Base-by-base conservation (phyloP, 1,140 invertebrate genomes). In the Zeugodacus cucurbitae region DNA sequence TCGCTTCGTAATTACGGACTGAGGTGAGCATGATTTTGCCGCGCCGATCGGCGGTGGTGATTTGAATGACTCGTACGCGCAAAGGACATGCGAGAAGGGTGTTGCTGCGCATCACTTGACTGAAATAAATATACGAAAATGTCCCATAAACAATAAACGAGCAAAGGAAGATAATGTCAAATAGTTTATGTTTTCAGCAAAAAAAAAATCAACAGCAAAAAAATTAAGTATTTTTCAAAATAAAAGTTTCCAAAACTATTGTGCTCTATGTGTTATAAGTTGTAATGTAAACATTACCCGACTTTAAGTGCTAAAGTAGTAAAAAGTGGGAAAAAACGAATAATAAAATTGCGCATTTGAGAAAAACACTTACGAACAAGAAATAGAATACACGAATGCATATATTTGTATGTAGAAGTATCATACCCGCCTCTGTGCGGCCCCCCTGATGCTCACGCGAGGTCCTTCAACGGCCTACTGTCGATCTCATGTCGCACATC, bases 171-270 rank as follows among this genome's bases (percentile, higher is more conserved):
- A 82, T 82, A 82, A 82, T 29, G 74, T 44, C 74, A 48, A 82
- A 82, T 82, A 22, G 37, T 82, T 82, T 82, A 82, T 29, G 74
- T 48, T 82, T 78, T 26, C 7, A n/a, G n/a, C n/a, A n/a, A n/a
- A n/a, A n/a, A 10, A 22, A 82, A 82, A 54, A 54, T 17, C 11
- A 54, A 1, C 11, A 54, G 20, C 17, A 54, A 82, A 82, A 74
- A 82, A 48, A n/a, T 20, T 11, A 26, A n/a, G 22, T n/a, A 26
- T 48, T 82, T 82, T 82, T 48, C 44, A 26, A 22, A 44, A 11
- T 29, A 20, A 44, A 41, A 74, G n/a, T 8, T 26, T 29, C 10
- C 26, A 10, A 29, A 32, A 32, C 26, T 17, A 74, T 74, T 41
- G 34, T 44, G 32, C 70, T 0, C 34, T 3, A 2, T 26, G 34